A percentile compares a stretch with the other conserved stretches of the same genome.
These are phyloP conservation scores for Dinothrombium tinctorium DNA, from an alignment of 1,140 invertebrate genomes.

Conservation along the genomic window DNA sequence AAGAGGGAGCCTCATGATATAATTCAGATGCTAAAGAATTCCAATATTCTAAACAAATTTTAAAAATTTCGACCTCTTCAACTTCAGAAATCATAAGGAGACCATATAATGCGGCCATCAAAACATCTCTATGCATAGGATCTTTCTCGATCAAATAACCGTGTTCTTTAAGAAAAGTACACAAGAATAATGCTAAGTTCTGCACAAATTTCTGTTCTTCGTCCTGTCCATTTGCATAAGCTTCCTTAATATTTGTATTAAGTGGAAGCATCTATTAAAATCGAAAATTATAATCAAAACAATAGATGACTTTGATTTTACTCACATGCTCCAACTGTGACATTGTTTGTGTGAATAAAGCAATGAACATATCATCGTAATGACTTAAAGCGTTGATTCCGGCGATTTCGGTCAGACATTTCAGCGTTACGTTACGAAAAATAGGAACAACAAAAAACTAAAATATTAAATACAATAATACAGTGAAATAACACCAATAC, in stretches of 20 bases:
- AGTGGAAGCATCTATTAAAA: conserved; percentile 50
- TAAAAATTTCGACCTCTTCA: conserved; percentile 98
- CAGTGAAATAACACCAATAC: too few species aligned
- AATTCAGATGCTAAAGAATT: conserved; percentile 71
- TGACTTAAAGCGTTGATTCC: conserved; percentile 35
- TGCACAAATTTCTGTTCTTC: conserved; percentile 98
- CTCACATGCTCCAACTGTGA: conserved; percentile 42
- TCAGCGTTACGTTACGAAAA: conserved; percentile 93
- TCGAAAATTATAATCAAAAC: conserved; percentile 5
- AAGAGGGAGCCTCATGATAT: conserved; percentile 27
- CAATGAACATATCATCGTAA: conserved; percentile 76
- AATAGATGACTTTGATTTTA: not conserved
- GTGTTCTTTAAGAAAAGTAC: conserved; percentile 90
- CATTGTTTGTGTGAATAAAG: conserved; percentile 72
- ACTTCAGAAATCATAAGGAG: conserved; percentile 92
- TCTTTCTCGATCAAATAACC: conserved; percentile 69
- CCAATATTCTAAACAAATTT: conserved; percentile 99
- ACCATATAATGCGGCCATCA: conserved; percentile 66
- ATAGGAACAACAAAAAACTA: conserved; percentile 87
- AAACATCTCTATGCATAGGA: conserved; percentile 33
- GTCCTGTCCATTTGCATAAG: conserved; percentile 73
- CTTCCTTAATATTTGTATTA: conserved; percentile 70
- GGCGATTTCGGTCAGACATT: conserved; percentile 89
- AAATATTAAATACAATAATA: conserved; percentile 19
- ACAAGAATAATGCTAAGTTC: conserved; percentile 89